phyloP scores from a whole-genome alignment of 1,140 invertebrate genomes.

The Penaeus chinensis region DNA sequence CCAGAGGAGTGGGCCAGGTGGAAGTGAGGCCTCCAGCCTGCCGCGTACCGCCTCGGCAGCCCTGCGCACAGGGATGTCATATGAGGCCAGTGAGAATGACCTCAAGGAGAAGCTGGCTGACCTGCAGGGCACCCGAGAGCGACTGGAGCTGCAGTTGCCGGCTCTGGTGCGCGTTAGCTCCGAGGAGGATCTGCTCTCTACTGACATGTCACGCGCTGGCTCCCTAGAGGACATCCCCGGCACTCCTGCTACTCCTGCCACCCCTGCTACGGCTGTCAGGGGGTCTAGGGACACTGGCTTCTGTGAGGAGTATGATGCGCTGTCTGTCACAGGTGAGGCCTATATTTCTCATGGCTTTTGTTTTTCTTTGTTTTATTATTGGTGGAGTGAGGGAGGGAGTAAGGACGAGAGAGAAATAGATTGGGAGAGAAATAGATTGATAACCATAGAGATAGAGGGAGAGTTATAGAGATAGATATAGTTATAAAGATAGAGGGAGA shows the following conservation, averaged over 20 bases:
- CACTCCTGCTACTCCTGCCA: conserved; percentile 9
- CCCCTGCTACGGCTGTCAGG: neutral
- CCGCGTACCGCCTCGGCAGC: conserved; percentile 3
- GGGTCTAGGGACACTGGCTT: conserved; percentile 13
- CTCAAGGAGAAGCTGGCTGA: conserved; percentile 43
- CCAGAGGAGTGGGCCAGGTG: neutral
- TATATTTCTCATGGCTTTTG: neutral
- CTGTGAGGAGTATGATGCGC: conserved; percentile 22
- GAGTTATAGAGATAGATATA: too few relatives aligned
- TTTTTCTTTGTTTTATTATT: neutral
- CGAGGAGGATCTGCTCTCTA: conserved; percentile 47
- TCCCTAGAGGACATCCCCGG: conserved; percentile 48
- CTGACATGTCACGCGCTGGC: conserved; percentile 48
- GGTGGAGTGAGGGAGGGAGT: too few relatives aligned
- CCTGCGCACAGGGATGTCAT: neutral
- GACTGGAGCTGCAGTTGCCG: conserved; percentile 46
- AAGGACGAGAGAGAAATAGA: too few relatives aligned
- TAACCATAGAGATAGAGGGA: too few relatives aligned
- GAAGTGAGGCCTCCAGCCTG: conserved; percentile 2
- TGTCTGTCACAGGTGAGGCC: neutral
- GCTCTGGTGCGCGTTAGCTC: conserved; percentile 41
- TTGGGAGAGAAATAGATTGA: too few relatives aligned
- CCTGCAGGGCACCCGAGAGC: conserved; percentile 28
- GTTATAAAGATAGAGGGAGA: too few relatives aligned
- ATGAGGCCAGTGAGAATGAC: conserved; percentile 34